Percentiles rank a stretch among this genome's conserved stretches.
These are phyloP conservation scores for Helicoverpa armigera DNA, from an alignment of 1,140 invertebrate species.

Conservation along the genomic window DNA sequence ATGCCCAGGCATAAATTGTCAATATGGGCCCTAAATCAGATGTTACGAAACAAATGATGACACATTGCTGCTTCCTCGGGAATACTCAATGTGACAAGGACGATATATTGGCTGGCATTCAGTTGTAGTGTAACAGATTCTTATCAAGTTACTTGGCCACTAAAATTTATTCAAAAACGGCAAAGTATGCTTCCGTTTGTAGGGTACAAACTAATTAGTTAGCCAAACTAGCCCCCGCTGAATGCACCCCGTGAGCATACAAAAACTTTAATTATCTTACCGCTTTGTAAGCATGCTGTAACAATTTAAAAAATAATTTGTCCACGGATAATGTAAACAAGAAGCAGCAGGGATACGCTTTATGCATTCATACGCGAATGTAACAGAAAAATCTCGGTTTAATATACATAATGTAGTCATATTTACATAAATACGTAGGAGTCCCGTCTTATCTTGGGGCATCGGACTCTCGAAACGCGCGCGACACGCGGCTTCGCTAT, in stretches of 20 bases:
- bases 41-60: constrained; percentile 5
- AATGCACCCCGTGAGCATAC: constrained; percentile 1
- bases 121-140: not conserved
- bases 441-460: constrained; percentile 50
- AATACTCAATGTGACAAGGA: not conserved
- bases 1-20: not conserved
- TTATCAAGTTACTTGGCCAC: not conserved
- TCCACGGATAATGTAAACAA: constrained; percentile 27
- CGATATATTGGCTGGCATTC: not conserved
- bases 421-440: constrained; percentile 63
- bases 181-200: constrained; percentile 8
- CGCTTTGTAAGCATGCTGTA: constrained; percentile 12
- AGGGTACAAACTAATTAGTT: constrained; percentile 2
- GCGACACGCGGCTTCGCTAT: constrained; percentile 68
- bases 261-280: constrained; percentile 32
- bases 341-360: constrained; percentile 25
- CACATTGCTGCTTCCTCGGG: not conserved
- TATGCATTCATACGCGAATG: constrained; percentile 50
- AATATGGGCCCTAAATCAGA: not conserved
- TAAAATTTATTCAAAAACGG: constrained; percentile 5
- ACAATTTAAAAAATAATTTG: constrained; percentile 38
- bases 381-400: constrained; percentile 57
- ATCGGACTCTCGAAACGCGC: constrained; percentile 62
- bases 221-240: not conserved
- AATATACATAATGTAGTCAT: constrained; percentile 57